phyloP scores from a whole-genome alignment of 2,113 vertebrate genomes.

The Tragelaphus strepsiceros region DNA sequence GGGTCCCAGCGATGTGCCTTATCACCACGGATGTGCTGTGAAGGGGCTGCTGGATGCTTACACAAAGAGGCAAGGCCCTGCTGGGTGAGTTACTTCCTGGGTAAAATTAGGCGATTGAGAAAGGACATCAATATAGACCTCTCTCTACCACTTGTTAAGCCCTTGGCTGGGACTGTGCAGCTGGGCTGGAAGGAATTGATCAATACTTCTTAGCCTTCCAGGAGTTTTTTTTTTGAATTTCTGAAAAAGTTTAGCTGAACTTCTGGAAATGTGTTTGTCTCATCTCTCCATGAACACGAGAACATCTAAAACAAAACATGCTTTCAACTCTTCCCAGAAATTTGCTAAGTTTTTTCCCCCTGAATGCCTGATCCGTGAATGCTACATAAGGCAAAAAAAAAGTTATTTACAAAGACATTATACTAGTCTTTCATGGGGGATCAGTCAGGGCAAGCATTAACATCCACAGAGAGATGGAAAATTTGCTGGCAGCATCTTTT shows the following conservation, averaged over 20 bases:
- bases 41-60: background rate
- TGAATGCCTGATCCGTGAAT: background rate
- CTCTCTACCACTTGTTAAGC: background rate
- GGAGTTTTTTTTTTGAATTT: background rate
- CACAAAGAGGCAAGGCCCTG: background rate
- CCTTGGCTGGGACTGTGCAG: background rate
- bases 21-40: background rate
- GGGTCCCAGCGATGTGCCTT: background rate
- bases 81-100: background rate
- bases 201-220: background rate
- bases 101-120: background rate
- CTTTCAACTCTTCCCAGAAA: constrained; percentile 40
- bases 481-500: constrained; percentile 33
- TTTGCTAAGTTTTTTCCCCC: background rate
- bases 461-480: background rate
- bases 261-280: constrained; percentile 28
- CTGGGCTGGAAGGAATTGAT: background rate
- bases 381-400: background rate
- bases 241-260: constrained; percentile 4
- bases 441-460: background rate
- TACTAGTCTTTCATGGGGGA: constrained; percentile 5
- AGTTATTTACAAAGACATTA: constrained; percentile 21
- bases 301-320: constrained; percentile 17
- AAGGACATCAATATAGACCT: background rate
- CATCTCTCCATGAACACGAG: background rate